Evolutionary conservation across 2,797 vertebrate genomes (phyloP).

Genomic region (Acanthurus tractus): DNA sequence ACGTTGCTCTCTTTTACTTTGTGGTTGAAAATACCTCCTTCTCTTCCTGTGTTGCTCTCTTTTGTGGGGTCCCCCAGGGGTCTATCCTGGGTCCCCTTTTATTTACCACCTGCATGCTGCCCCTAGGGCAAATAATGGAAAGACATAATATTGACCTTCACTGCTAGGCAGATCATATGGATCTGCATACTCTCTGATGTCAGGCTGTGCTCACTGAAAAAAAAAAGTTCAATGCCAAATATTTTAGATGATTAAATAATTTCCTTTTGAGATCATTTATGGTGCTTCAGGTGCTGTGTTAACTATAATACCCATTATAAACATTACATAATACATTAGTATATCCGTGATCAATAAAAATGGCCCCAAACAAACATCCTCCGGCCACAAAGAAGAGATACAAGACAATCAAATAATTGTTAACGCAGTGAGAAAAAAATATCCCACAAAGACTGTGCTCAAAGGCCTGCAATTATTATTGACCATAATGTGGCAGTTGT

Average conservation of each 20-base stretch:
- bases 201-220: background rate
- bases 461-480: background rate
- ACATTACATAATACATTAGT: no score
- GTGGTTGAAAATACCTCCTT: constrained; percentile 1
- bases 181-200: background rate
- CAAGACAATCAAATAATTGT: background rate
- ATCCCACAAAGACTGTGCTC: background rate
- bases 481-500: background rate
- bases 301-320: no score
- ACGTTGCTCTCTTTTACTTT: background rate
- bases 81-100: background rate
- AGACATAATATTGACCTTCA: background rate
- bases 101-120: constrained; percentile 2
- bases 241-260: background rate
- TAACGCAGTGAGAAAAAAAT: background rate
- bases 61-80: constrained; percentile 21
- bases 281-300: no score
- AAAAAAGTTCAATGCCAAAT: background rate
- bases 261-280: no score
- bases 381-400: background rate
- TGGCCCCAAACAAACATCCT: no score
- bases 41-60: background rate
- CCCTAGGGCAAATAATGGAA: background rate
- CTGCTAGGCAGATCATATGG: background rate
- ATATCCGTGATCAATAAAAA: no score